Evolutionary conservation across 2,113 vertebrate species (phyloP).

Genomic region (Bambusicola thoracicus): DNA sequence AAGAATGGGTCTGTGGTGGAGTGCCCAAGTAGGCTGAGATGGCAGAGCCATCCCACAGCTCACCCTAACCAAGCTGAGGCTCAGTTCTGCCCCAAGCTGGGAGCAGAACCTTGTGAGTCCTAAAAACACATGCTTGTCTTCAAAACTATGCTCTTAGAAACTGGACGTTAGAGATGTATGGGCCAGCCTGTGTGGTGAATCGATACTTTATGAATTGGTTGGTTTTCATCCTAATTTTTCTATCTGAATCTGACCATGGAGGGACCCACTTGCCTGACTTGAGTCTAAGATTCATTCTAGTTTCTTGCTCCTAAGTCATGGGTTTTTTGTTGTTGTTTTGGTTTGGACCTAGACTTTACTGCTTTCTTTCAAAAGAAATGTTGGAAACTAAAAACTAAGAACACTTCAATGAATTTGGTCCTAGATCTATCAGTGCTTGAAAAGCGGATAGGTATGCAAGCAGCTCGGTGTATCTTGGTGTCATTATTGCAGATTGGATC

Average conservation of each 20-base stretch:
- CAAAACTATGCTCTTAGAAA: background rate
- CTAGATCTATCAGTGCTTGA: background rate
- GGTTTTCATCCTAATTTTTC: background rate
- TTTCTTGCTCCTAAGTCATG: background rate
- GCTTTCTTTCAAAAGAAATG: background rate
- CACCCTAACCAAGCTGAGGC: background rate
- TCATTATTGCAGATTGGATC: background rate
- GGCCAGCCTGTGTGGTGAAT: background rate
- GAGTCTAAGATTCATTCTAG: background rate
- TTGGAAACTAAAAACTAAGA: background rate
- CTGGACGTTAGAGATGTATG: background rate
- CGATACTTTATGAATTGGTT: background rate
- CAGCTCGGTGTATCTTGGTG: background rate
- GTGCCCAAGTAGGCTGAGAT: background rate
- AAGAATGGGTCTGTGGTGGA: background rate
- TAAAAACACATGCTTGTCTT: background rate
- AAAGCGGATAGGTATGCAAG: background rate
- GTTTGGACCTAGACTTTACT: background rate
- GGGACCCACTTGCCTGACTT: background rate
- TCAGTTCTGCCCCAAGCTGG: background rate
- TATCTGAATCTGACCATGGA: background rate
- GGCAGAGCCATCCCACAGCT: background rate
- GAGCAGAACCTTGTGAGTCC: background rate
- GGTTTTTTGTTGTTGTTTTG: background rate
- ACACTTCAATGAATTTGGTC: constrained; percentile 1